Evolutionary conservation across 2,888 invertebrate species (phyloP), one percentile per base, ranked within the genome.

Genomic region (Drosophila atroscutellata): DNA sequence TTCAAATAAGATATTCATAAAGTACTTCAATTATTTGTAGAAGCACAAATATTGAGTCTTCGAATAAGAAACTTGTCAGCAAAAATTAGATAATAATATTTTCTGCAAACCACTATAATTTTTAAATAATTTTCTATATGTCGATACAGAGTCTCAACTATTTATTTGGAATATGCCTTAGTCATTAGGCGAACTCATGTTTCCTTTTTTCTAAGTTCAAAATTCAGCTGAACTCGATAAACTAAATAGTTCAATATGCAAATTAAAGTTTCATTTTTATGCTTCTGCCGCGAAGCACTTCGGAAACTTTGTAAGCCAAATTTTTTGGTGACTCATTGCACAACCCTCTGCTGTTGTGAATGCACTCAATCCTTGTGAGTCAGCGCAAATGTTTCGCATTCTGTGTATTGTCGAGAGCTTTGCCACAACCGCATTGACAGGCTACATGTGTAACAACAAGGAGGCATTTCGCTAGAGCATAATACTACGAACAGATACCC

Each of bases 241-340:
- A 45, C 54, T 59, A 32, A 24, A 45, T 34, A 1, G 47, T 58
- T 64, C 34, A 8, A 11, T 34, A 76, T 77, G 78, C 67, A 64
- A 76, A 77, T 68, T 61, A 37, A 51, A 24, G 61, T 26, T 72
- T 50, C 15, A 32, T 60, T 68, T 32, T 42, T 42, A 36, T 28
- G 2, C 60, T 18, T 32, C n/a, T 24, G 32, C 58, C 20, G 45
- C 54, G 26, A 61, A 55, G 45, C 24, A 58, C 26, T 60, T 80
- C 30, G 9, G 5, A 63, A 70, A 75, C 36, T 66, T 77, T 60
- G 32, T 59, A 47, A 60, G 60, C 47, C 39, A 60, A 52, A 49
- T 65, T 56, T 68, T 52, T 42, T 59, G 69, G 60, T 71, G 71
- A 77, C 57, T 77, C 80, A 77, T 37, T 58, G 64, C 63, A 34